Percentiles rank a stretch among this genome's conserved stretches.
These are phyloP conservation scores for Chaetorhynchus papuensis DNA, from an alignment of 2,113 vertebrate species.

Conservation along the genomic window DNA sequence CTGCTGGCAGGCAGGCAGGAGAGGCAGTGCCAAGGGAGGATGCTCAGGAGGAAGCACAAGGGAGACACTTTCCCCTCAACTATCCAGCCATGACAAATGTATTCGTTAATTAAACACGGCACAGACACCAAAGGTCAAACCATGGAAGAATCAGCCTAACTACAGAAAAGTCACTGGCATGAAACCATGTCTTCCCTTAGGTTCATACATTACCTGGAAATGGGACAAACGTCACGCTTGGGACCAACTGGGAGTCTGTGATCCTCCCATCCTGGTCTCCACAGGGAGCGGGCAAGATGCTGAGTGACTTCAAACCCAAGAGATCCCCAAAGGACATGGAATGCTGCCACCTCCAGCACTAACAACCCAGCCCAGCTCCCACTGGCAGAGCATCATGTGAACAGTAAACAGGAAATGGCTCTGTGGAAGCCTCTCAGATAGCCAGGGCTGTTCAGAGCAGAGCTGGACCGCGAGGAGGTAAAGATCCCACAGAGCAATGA, in stretches of 20 bases:
- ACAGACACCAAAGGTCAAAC: neutral
- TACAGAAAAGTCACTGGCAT: neutral
- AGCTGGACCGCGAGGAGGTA: neutral
- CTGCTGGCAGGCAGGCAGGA: neutral
- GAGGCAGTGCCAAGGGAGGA: neutral
- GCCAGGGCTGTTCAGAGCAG: neutral
- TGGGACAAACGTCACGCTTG: neutral
- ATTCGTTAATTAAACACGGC: neutral
- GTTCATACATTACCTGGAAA: neutral
- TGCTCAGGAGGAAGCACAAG: neutral
- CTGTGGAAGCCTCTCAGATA: neutral
- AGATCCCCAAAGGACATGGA: neutral
- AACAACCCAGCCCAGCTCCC: neutral
- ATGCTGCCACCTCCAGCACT: neutral
- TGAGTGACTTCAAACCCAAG: neutral
- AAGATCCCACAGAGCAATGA: neutral
- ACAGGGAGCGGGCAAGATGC: rapidly evolving
- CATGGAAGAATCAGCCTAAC: neutral
- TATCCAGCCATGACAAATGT: neutral
- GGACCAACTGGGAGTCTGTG: neutral
- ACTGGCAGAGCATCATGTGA: neutral
- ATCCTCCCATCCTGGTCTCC: neutral
- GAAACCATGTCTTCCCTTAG: neutral
- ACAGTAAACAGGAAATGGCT: neutral
- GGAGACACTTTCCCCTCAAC: neutral